These are phyloP conservation scores for Imbricaverruca yamaguchii DNA, from an alignment of 2,888 invertebrate genomes.

Conservation along the genomic window DNA sequence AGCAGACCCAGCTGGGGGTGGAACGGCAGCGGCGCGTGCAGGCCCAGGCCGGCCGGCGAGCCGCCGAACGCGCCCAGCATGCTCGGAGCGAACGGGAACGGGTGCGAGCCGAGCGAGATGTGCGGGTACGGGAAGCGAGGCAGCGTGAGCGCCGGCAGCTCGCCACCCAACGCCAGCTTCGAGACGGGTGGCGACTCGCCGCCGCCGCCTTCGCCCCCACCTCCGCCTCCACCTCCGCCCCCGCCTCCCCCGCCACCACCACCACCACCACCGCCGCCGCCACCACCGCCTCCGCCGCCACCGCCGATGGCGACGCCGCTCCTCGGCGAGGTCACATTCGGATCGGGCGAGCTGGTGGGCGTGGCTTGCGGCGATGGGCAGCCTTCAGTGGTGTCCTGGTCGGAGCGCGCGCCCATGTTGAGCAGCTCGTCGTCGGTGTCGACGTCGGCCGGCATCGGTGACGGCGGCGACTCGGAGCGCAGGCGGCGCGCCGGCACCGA, in stretches of 20 bases:
- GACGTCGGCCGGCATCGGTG: not conserved
- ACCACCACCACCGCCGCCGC: too few species aligned
- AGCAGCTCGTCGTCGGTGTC: constrained; percentile 12
- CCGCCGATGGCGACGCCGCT: constrained; percentile 14
- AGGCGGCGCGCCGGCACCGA: not conserved
- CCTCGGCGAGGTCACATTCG: constrained; percentile 1
- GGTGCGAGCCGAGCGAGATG: constrained; percentile 30
- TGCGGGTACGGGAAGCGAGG: constrained; percentile 32
- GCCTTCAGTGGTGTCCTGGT: constrained; percentile 20
- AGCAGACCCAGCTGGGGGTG: constrained; percentile 31
- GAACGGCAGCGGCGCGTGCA: constrained; percentile 32
- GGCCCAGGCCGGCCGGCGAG: constrained; percentile 27
- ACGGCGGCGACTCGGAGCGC: constrained; percentile 7
- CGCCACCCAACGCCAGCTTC: not conserved
- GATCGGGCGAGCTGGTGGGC: constrained; percentile 4
- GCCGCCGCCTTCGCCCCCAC: not conserved
- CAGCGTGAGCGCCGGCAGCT: constrained; percentile 28
- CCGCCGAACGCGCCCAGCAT: constrained; percentile 29
- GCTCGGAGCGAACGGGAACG: constrained; percentile 25
- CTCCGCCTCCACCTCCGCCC: too few species aligned
- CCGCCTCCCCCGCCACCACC: not conserved
- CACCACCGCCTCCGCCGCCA: constrained; percentile 2
- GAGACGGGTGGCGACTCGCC: constrained; percentile 7
- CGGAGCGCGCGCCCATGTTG: not conserved
- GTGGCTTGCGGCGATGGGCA: constrained; percentile 8